Evolutionary conservation across 92 coral and sea anemone species (phyloP).

Genomic region (Heteractis magnifica): DNA sequence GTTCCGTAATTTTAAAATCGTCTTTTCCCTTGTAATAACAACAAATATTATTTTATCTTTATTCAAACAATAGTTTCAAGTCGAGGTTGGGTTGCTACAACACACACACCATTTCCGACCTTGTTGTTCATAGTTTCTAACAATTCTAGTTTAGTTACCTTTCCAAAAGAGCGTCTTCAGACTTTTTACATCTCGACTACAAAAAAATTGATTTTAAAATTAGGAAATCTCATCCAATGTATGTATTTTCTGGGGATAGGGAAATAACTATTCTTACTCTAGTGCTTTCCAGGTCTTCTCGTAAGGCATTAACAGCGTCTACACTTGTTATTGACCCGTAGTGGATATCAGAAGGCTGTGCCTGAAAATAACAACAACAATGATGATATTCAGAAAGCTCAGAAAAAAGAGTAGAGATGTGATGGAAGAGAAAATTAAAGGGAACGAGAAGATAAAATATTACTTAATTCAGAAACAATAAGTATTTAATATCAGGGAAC

Average conservation of each 20-base stretch:
- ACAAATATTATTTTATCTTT: not conserved
- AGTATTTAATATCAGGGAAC: too few relatives aligned
- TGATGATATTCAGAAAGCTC: too few relatives aligned
- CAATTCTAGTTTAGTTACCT: constrained; percentile 43
- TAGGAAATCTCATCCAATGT: not conserved
- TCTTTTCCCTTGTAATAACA: constrained; percentile 60
- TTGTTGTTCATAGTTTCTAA: too few relatives aligned
- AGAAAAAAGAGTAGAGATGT: not conserved
- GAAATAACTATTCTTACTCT: constrained; percentile 45
- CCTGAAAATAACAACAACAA: not conserved
- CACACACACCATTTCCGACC: too few relatives aligned
- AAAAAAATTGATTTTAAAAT: not conserved
- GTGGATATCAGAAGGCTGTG: constrained; percentile 14
- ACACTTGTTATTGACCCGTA: constrained; percentile 27
- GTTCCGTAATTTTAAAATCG: constrained; percentile 66
- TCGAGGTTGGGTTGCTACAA: too few relatives aligned
- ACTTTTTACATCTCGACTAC: constrained; percentile 60
- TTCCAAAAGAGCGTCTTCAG: constrained; percentile 68
- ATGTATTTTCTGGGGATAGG: not conserved
- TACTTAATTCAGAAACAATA: too few relatives aligned
- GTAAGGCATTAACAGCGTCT: constrained; percentile 54
- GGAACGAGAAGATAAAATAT: not conserved
- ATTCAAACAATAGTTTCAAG: too few relatives aligned
- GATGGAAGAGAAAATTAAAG: not conserved
- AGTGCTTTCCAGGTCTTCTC: constrained; percentile 69